Conservation (phyloP, 2,888 invertebrate genomes). For the Thyatira batis region DNA sequence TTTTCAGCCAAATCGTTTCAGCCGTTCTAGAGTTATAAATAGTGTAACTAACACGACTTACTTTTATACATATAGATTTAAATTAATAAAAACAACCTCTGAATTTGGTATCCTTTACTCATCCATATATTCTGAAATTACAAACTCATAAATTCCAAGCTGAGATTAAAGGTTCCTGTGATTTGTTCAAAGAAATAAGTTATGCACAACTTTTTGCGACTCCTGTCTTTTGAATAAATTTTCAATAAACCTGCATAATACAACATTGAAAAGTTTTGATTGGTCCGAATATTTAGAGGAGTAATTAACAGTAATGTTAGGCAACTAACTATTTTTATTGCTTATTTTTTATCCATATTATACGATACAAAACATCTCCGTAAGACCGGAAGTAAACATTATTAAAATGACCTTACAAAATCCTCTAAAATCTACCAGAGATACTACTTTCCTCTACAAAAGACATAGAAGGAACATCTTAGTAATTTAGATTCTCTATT, state of each 20-base stretch:
- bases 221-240: slow-evolving; percentile 73
- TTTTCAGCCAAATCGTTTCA: no score
- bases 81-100: no score
- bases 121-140: no score
- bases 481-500: slow-evolving; percentile 57
- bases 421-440: slow-evolving; percentile 22
- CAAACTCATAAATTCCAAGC: no score
- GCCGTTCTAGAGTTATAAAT: no score
- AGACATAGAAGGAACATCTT: slow-evolving; percentile 43
- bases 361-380: background rate
- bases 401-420: slow-evolving; percentile 53
- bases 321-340: no score
- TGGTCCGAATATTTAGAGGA: slow-evolving; percentile 57
- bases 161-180: no score
- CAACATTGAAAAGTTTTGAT: slow-evolving; percentile 70
- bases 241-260: slow-evolving; percentile 67
- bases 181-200: slow-evolving; percentile 67
- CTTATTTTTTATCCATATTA: no score
- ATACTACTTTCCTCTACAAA: slow-evolving; percentile 28
- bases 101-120: no score
- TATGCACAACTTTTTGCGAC: slow-evolving; percentile 58
- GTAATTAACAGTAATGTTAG: no score
- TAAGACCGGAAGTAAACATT: slow-evolving; percentile 48
- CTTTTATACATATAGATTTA: no score
- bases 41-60: no score